These are phyloP conservation scores for Phocides pigmalion DNA, from an alignment of 1,140 invertebrate genomes.

Conservation along the genomic window DNA sequence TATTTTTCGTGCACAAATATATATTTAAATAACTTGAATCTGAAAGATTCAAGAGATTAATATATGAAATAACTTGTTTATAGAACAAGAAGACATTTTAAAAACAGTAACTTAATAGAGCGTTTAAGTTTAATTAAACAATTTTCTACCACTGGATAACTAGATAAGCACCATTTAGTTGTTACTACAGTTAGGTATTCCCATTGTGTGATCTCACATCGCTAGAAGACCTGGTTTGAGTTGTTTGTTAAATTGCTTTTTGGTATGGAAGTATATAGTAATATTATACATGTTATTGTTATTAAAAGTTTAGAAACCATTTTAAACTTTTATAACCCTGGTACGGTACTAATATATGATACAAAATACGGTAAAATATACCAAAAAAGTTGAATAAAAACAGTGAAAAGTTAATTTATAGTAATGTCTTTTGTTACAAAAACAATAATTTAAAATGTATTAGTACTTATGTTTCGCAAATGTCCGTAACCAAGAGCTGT, in stretches of 20 bases:
- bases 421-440: constrained; percentile 7
- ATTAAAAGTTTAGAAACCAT: no score
- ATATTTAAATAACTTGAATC: no score
- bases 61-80: neutral
- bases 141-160: constrained; percentile 13
- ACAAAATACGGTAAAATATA: no score
- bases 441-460: constrained; percentile 35
- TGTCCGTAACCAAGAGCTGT: constrained; percentile 28
- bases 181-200: constrained; percentile 27
- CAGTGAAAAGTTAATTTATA: neutral
- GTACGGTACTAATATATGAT: no score
- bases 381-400: no score
- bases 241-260: neutral
- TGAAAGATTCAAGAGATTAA: no score
- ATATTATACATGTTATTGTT: no score
- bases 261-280: no score
- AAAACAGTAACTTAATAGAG: constrained; percentile 9
- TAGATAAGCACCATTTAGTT: constrained; percentile 13
- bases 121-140: constrained; percentile 24
- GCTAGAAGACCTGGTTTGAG: constrained; percentile 8
- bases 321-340: no score
- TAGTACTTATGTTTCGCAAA: constrained; percentile 22
- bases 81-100: neutral
- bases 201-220: constrained; percentile 21
- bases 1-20: no score